phyloP scores from a whole-genome alignment of 2,113 vertebrate genomes.

The Tinamus guttatus region DNA sequence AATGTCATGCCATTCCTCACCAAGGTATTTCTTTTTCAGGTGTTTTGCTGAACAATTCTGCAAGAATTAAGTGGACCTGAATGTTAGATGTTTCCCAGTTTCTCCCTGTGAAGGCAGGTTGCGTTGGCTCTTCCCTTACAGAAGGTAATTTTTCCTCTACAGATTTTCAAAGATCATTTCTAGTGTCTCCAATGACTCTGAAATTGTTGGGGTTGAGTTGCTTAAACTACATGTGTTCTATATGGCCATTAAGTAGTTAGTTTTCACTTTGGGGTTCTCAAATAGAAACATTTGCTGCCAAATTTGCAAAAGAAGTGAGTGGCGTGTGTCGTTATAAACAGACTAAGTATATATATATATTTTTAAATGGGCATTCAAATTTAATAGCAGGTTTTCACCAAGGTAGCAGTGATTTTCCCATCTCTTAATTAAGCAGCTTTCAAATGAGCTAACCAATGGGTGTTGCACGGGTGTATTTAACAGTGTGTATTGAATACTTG shows the following conservation, averaged over 20 bases:
- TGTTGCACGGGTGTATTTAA: not conserved
- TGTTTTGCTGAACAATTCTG: not conserved
- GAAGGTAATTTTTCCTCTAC: not conserved
- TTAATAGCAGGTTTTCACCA: not conserved
- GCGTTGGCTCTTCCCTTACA: not conserved
- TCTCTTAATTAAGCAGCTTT: not conserved
- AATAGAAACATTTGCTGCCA: not conserved
- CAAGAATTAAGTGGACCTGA: not conserved
- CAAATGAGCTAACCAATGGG: not conserved
- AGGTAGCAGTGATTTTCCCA: not conserved
- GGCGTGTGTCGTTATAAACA: too few relatives aligned
- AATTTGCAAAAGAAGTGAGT: not conserved
- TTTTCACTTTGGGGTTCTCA: not conserved
- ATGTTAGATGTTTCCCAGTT: rapidly evolving
- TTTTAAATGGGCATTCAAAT: not conserved
- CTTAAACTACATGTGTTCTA: not conserved
- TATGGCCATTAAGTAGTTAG: not conserved
- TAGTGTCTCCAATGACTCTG: not conserved
- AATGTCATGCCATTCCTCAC: not conserved
- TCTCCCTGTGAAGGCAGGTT: not conserved
- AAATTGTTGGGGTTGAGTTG: not conserved
- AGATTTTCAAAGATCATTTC: not conserved
- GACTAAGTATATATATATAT: not conserved
- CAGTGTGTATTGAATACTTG: not conserved
- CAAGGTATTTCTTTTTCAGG: not conserved